Evolutionary conservation across 2,113 vertebrate species (phyloP), one percentile per base, ranked within the genome.

Genomic region (Lepus americanus): DNA sequence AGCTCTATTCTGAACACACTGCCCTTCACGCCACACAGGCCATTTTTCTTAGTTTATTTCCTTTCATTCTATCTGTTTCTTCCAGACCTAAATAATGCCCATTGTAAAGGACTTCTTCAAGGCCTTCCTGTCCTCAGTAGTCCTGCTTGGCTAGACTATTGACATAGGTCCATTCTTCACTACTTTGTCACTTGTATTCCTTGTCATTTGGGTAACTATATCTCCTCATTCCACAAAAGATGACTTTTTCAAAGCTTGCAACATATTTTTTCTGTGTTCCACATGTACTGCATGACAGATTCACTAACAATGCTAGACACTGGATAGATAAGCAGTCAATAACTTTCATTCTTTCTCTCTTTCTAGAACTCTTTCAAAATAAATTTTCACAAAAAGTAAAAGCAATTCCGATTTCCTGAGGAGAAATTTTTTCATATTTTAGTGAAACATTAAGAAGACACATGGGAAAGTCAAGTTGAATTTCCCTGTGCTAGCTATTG

Each of bases 401-500:
- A 13, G 1, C 27, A 85, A 61, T 77, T 29, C 25, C 86, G 69
- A 88, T 53, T 72, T 87, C 70, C 61, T 79, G 20, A 72, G 51
- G 23, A 72, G 84, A 78, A 73, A 4, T 11, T 84, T 53, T 92
- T 44, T 44, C 17, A 61, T 22, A 87, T 6, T 86, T n/a, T 9
- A 70, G 39, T 73, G 78, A 95, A 92, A 83, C 36, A 36, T 78
- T 80, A 79, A 64, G 93, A 55, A 61, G 16, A 73, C 2, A 88
- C 29, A 92, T 13, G 31, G 27, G 79, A 87, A 85, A 87, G n/a
- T 70, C n/a, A 74, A 84, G 33, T 63, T 63, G n/a, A 87, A 92
- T 55, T 92, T 92, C 86, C 51, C 89, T 91, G 84, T 10, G 22
- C n/a, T 90, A 87, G 78, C 66, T 89, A 63, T 76, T 87, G 19